Percentiles rank a stretch among this genome's conserved stretches.
Evolutionary conservation across 2,888 invertebrate genomes (phyloP).

Genomic region (Philereme transversata): DNA sequence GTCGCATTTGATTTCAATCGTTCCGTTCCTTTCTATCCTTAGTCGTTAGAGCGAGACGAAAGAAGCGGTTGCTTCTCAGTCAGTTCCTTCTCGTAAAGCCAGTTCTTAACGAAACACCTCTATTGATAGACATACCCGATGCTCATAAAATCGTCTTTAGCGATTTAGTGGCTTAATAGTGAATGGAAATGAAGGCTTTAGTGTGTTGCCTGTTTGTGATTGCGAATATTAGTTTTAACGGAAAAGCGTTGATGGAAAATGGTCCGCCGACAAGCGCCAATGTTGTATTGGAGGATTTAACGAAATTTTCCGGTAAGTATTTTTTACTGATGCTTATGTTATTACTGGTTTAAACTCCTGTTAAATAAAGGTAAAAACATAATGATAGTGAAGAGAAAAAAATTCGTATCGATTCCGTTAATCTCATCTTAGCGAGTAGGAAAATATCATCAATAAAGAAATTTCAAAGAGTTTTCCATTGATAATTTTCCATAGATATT

Average conservation of each 20-base stretch:
- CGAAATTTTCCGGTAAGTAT: conserved; percentile 63
- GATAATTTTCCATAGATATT: no score
- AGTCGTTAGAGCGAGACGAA: conserved; percentile 21
- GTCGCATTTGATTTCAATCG: conserved; percentile 14
- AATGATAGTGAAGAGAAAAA: no score
- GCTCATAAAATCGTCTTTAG: conserved; percentile 5
- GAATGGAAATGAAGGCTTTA: conserved; percentile 61
- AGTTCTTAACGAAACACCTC: conserved; percentile 23
- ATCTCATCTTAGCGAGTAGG: no score
- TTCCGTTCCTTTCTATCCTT: conserved; percentile 14
- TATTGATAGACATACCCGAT: conserved; percentile 14
- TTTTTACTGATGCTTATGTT: neutral
- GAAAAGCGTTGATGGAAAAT: conserved; percentile 74
- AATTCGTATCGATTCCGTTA: no score
- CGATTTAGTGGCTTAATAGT: conserved; percentile 6
- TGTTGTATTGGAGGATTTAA: conserved; percentile 64
- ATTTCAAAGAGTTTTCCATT: no score
- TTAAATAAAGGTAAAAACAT: no score
- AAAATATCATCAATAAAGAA: no score
- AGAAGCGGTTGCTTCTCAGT: neutral
- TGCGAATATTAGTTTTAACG: conserved; percentile 68
- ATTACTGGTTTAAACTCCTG: no score
- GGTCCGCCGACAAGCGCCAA: conserved; percentile 59
- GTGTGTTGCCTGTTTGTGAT: conserved; percentile 67
- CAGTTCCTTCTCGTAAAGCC: conserved; percentile 9